Base-by-base conservation (phyloP, 2,888 invertebrate genomes). In the Agonopterix arenella region DNA sequence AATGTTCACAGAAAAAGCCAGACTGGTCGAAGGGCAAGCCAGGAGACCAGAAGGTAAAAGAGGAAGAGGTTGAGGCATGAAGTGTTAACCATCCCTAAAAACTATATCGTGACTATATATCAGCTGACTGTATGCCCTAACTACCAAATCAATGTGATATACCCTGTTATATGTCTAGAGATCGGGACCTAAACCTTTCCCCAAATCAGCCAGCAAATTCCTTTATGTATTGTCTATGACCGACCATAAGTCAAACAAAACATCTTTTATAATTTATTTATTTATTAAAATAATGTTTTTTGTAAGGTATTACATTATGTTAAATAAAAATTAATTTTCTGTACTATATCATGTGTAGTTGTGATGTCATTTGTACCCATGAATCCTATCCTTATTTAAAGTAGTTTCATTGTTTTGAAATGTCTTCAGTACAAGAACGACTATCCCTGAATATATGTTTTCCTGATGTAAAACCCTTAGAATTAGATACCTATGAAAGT, bases 21-120 rank as follows among this genome's bases (percentile, higher is more conserved):
- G 97, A 97, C 91, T 97, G 96, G 96, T 96, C 96, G 84, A 97
- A 97, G 93, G 92, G 92, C 90, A 96, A 96, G 83, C 93, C 93
- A 81, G 95, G 95, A 77, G 96, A 96, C 89, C 95, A 96, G 94
- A 94, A 94, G 92, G 95, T 94, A 91, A 96, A 94, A 88, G 93
- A 93, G 88, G 93, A 92, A 86, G 92, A 92, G 83, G 93, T 93
- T 85, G 95, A 96, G 91, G 95, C 95, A 93, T 95, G 93, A 95
- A 85, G 76, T 78, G 77, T 80, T 78, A 59, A 72, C 46, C 64
- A 64, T 70, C 66, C 68, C 71, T 66, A 75, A 70, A 77, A 72
- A 71, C 48, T 47, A 66, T 80, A 58, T 57, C 63, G 71, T 84
- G 83, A 83, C 80, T 77, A 79, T 73, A 66, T 71, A 76, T 73